A percentile compares a stretch with the other conserved stretches of the same genome.
Evolutionary conservation across 2,888 invertebrate genomes (phyloP).

Genomic region (Stegana nigrithorax): DNA sequence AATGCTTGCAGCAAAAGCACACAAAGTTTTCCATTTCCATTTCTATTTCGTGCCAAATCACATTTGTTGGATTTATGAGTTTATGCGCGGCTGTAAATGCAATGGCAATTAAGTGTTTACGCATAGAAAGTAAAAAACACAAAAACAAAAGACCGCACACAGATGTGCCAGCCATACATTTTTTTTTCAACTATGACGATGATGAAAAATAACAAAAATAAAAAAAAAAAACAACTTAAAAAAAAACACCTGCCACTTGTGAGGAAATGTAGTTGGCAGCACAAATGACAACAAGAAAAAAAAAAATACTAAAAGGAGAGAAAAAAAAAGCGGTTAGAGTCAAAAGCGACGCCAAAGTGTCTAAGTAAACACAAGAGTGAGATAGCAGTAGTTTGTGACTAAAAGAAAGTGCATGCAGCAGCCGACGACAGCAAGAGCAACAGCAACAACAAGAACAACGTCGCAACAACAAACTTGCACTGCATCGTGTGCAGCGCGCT

Average conservation of each 20-base stretch:
- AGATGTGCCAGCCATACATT: no score
- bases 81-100: no score
- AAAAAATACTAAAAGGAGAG: background rate
- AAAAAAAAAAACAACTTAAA: background rate
- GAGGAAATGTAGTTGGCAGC: no score
- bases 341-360: conserved; percentile 38
- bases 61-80: no score
- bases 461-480: no score
- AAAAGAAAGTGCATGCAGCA: conserved; percentile 6
- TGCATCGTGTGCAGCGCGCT: no score
- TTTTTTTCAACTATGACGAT: background rate
- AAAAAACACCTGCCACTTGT: background rate
- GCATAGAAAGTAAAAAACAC: background rate
- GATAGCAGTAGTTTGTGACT: background rate
- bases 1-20: no score
- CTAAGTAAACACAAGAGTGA: conserved; percentile 23
- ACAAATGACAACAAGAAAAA: no score
- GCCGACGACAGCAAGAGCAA: background rate
- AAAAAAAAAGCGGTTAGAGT: no score
- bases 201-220: background rate
- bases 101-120: background rate
- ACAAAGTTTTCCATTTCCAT: no score
- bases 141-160: no score
- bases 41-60: no score
- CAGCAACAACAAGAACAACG: background rate